Base-by-base conservation (phyloP, 2,797 vertebrate genomes). In the Simalia tracyae region DNA sequence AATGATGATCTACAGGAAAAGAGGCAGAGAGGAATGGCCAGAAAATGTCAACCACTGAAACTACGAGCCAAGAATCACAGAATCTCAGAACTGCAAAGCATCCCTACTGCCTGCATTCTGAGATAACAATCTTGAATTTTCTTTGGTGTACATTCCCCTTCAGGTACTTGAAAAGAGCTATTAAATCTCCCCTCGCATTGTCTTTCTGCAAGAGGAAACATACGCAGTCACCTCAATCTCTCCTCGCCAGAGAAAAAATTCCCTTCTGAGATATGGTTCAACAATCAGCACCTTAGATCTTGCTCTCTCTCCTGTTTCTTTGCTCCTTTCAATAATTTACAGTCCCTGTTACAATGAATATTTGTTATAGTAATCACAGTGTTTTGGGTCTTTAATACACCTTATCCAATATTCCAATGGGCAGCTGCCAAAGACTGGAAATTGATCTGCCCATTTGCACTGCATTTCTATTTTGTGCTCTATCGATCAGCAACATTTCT, bases 1-100 rank as follows among this genome's bases (percentile, higher is more conserved):
- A 96, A 99, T 98, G 84, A 99, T 95, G 92, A 99, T 97, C 99
- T 99, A 95, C 0, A 22, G 72, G 60, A 10, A 26, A 28, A 90
- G 42, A n/a, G 60, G 81, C 1, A 19, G 36, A 60, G 11, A 1
- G 28, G n/a, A 19, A 63, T 2, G 42, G 10, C 12, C 84, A 19
- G 19, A n/a, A 93, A 72, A 24, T 54, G 8, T 42, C 4, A 28
- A 56, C 2, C 36, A 19, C 68, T 57, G 57, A 91, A 90, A 60
- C 36, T 60, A 92, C 59, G 50, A 91, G 64, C 57, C n/a, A 81
- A 64, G 0, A 64, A 0, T 28, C 3, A 81, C 36, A 46, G 19
- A 46, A 81, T 81, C 72, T 81, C 19, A 81, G 68, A 17, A 76
- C 7, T 76, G 31, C 31, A 76, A 76, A 76, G 36, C 19, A 81